phyloP scores from a whole-genome alignment of 2,888 invertebrate genomes.

The Myopa testacea region DNA sequence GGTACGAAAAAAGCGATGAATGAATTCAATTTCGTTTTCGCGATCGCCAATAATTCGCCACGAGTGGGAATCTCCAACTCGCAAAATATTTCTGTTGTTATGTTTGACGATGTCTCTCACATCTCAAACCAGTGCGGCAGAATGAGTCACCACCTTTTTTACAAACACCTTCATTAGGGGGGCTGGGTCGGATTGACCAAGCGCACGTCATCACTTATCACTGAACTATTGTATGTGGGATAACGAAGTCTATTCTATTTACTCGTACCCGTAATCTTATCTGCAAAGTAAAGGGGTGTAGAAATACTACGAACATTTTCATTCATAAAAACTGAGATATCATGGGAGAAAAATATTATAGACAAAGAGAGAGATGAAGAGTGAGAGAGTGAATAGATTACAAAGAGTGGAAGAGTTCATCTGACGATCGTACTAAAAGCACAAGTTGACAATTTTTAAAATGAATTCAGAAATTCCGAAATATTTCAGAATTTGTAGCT shows the following conservation, averaged over 20 bases:
- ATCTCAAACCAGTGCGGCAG: background rate
- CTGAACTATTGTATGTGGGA: background rate
- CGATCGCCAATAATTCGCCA: conserved; percentile 21
- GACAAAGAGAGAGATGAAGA: conserved; percentile 6
- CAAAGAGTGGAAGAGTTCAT: background rate
- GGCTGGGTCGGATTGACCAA: background rate
- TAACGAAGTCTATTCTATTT: no score
- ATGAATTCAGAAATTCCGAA: no score
- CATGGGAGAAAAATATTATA: background rate
- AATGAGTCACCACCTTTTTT: conserved; percentile 10
- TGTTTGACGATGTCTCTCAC: conserved; percentile 18
- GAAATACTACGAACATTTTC: no score
- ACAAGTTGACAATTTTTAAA: no score
- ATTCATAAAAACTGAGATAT: background rate
- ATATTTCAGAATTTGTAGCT: no score
- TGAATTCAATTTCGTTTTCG: conserved; percentile 52
- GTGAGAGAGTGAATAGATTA: background rate
- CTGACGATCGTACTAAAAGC: no score
- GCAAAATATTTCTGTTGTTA: conserved; percentile 31
- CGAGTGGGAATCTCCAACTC: conserved; percentile 47
- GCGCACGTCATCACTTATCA: conserved; percentile 34
- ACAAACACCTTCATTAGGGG: background rate
- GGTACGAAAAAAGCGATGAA: conserved; percentile 54
- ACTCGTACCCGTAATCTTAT: no score
- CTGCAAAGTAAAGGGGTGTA: background rate